Percentiles rank a stretch among this genome's conserved stretches.
Conservation (phyloP, 2,888 invertebrate genomes). For the Leptogaster cylindrica region DNA sequence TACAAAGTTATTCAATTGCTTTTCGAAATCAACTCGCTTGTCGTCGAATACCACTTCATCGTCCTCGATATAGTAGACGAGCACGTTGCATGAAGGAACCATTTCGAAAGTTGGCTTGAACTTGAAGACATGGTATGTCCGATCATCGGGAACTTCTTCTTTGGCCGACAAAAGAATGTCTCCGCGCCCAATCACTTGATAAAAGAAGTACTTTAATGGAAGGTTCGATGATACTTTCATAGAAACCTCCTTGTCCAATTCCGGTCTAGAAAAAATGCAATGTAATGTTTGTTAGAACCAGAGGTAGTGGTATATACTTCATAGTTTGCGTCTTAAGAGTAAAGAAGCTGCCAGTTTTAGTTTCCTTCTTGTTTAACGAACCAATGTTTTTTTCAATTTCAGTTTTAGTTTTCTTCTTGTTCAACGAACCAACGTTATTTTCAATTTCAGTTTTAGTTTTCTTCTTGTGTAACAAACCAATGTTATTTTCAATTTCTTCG, state of each 20-base stretch:
- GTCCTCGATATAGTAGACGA: slow-evolving; percentile 79
- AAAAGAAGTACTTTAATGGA: slow-evolving; percentile 76
- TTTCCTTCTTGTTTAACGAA: slow-evolving; percentile 72
- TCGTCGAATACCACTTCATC: slow-evolving; percentile 82
- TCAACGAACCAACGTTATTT: slow-evolving; percentile 62
- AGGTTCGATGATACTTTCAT: slow-evolving; percentile 78
- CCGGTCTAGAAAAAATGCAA: slow-evolving; percentile 56
- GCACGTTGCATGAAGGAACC: slow-evolving; percentile 79
- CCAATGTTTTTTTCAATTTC: too few relatives aligned
- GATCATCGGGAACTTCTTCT: slow-evolving; percentile 14
- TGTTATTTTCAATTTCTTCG: too few relatives aligned
- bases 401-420: slow-evolving; percentile 75
- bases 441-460: slow-evolving; percentile 73
- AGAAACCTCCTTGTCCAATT: slow-evolving; percentile 73
- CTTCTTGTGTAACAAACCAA: slow-evolving; percentile 68
- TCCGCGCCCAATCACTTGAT: slow-evolving; percentile 82
- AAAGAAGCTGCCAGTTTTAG: slow-evolving; percentile 63
- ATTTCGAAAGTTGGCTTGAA: slow-evolving; percentile 75
- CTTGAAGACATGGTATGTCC: slow-evolving; percentile 59
- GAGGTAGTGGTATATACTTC: slow-evolving; percentile 61
- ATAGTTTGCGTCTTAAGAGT: slow-evolving; percentile 62
- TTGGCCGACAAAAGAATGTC: slow-evolving; percentile 73
- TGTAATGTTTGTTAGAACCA: too few relatives aligned
- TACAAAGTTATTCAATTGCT: slow-evolving; percentile 78
- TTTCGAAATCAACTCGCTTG: slow-evolving; percentile 78